Evolutionary conservation across 2,888 invertebrate species (phyloP), one percentile per base, ranked within the genome.

Genomic region (Parnassius apollo): DNA sequence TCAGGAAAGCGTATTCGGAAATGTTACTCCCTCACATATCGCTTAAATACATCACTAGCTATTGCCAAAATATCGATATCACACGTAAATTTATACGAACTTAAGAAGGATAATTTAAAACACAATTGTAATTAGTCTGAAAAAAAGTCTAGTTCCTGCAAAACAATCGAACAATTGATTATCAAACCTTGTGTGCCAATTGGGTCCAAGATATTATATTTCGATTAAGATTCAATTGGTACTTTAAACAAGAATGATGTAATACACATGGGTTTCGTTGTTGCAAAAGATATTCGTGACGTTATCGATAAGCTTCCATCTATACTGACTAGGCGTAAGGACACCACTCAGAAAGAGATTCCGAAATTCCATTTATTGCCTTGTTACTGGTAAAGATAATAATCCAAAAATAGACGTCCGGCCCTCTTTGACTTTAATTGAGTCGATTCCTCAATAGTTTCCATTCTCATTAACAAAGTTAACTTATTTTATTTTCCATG

Each of bases 361-460:
- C 72, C 71, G 67, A 77, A 76, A 77, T 78, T 76, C 73, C 75
- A 74, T 75, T 76, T 78, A 78, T 78, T 77, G 73, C 79, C 75
- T 75, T 75, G 76, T 75, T 78, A 75, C 77, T 70, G 67, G 71
- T 69, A 69, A 73, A 75, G 72, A 73, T 74, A 70, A 75, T 73
- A 71, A 65, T 69, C 76, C 77, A 75, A 76, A 86, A 84, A 88
- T 90, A 91, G 78, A 81, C 81, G 83, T 88, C 88, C 89, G 85
- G 81, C 80, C 79, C 73, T 69, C 67, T 59, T 58, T 53, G 64
- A 64, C 65, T 75, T 81, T 80, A 78, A 83, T 83, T 77, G 73
- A 68, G 73, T 68, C 71, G 80, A 85, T 84, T 86, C 85, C 81
- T 74, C 80, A 85, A 85, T 83, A 81, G 88, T 86, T 91, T 88